Conservation (phyloP, 2,113 vertebrate species). For the Orthonyx spaldingii region DNA sequence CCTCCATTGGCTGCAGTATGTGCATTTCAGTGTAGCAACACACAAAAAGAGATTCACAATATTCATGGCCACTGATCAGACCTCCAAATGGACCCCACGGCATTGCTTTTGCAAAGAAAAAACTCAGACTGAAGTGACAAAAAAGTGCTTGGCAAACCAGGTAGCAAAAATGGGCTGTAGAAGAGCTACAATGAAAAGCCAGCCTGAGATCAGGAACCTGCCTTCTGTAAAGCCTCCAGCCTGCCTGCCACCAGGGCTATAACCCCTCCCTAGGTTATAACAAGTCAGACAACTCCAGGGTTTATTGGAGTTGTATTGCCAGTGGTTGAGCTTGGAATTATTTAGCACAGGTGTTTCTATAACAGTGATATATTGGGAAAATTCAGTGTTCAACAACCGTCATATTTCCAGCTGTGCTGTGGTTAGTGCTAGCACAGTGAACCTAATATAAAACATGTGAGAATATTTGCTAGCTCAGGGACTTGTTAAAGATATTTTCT, state of each 20-base stretch:
- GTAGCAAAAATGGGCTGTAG: neutral
- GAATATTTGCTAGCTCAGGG: constrained; percentile 57
- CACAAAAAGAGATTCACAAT: neutral
- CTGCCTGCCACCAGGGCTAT: neutral
- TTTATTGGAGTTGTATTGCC: constrained; percentile 37
- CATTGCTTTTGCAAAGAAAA: neutral
- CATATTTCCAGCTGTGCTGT: constrained; percentile 61
- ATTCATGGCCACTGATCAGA: neutral
- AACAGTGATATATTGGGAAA: constrained; percentile 60
- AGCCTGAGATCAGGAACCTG: neutral
- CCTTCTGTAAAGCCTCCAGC: neutral
- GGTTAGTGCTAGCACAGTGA: constrained; percentile 33
- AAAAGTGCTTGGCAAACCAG: neutral
- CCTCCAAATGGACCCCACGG: neutral
- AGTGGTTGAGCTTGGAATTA: constrained; percentile 38
- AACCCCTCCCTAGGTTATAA: neutral
- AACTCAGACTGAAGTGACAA: neutral
- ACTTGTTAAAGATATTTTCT: constrained; percentile 56
- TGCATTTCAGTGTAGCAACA: neutral
- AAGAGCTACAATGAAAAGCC: neutral
- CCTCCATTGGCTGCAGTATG: neutral
- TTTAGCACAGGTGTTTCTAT: constrained; percentile 61
- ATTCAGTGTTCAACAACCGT: constrained; percentile 49
- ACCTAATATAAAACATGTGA: constrained; percentile 57
- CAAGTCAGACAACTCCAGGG: constrained; percentile 14